Evolutionary conservation across 2,888 invertebrate species (phyloP), one percentile per base, ranked within the genome.

Genomic region (Hirtodrosophila trivittata): DNA sequence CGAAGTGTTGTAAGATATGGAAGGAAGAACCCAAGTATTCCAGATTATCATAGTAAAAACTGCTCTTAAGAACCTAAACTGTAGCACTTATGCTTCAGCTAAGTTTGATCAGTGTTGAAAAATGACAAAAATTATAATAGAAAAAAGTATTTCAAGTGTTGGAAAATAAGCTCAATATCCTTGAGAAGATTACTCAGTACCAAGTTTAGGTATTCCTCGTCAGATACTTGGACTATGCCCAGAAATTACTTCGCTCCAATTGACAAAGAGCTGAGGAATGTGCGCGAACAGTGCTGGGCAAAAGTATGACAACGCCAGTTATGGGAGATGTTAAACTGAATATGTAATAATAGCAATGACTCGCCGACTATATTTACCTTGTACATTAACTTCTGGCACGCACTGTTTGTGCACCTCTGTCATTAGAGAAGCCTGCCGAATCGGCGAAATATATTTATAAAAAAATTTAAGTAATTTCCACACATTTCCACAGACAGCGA

Each of bases 381-480:
- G 14, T 43, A 10, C 2, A 33, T 14, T 14, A 9, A 76, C 62
- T 69, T 16, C 32, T 50, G 28, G 25, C 39, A 14, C 50, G 12
- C 67, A 81, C 75, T 75, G 75, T 74, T 14, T 58, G 47, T 35
- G 52, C 57, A 75, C 55, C 62, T 68, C 76, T 63, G 80, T 82
- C 80, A 73, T 75, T 66, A 75, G 80, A 75, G 64, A 50, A 16
- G 71, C 57, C 73, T 63, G 68, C 59, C 60, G 69, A 72, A 72
- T 85, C 64, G 43, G 65, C 76, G 7, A 73, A 73, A 70, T 32
- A 39, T 10, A 35, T 35, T 35, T 64, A 50, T 8, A 4, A 54
- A 66, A 67, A 75, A 56, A 83, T 83, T 73, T 49, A 77, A 85
- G 82, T 54, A 68, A 85, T 80, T 80, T 82, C 85, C 77, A 77